phyloP scores from a whole-genome alignment of 1,140 invertebrate genomes.

The Apocrypta bakeri region DNA sequence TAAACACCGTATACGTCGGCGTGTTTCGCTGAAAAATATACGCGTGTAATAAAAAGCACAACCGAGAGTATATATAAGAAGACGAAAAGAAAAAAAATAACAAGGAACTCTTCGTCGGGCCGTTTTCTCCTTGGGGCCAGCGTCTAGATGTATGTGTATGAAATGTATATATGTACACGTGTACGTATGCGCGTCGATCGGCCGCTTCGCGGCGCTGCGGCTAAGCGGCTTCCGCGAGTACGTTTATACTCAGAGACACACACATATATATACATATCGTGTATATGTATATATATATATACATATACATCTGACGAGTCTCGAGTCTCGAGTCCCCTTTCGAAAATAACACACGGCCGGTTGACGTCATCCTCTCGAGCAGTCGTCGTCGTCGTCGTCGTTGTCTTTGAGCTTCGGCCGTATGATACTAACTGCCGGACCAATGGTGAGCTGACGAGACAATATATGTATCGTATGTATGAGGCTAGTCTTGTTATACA shows the following conservation, averaged over 20 bases:
- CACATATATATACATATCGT: no score
- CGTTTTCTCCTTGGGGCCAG: conserved; percentile 54
- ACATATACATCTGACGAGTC: no score
- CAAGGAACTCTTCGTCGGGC: conserved; percentile 37
- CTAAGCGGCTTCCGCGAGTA: conserved; percentile 34
- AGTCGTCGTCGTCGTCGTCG: conserved; percentile 12
- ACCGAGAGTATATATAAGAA: not conserved
- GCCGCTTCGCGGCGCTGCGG: conserved; percentile 54
- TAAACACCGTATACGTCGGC: no score
- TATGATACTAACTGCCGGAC: not conserved
- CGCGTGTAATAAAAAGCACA: not conserved
- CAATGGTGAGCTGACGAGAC: not conserved
- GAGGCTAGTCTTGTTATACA: not conserved
- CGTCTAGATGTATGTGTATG: conserved; percentile 25
- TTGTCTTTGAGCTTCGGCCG: not conserved
- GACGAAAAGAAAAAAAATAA: not conserved
- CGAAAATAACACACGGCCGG: conserved; percentile 74
- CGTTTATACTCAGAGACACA: not conserved
- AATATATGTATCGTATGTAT: not conserved
- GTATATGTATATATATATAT: no score
- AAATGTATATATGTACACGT: no score
- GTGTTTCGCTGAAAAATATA: not conserved
- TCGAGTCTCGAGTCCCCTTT: conserved; percentile 67
- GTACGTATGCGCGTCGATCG: not conserved
- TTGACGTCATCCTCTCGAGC: conserved; percentile 68